Evolutionary conservation across 1,140 invertebrate genomes (phyloP), one percentile per base, ranked within the genome.

Genomic region (Alviniconcha marisindica): DNA sequence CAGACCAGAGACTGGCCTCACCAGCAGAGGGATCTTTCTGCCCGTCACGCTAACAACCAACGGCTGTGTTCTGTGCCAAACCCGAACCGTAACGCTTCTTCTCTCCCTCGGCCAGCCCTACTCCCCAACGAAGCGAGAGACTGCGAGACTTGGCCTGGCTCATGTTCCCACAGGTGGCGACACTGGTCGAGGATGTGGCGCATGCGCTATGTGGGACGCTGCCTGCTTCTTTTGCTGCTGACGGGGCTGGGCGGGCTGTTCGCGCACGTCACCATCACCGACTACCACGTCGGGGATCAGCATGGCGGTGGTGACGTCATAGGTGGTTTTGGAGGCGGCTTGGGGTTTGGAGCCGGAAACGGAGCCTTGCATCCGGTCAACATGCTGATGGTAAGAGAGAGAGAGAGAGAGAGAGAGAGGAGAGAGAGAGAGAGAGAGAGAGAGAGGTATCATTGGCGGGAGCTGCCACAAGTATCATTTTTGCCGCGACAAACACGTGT

Each of bases 161-260:
- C 73, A 76, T 76, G 73, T 51, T 76, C 42, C 36, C 24, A 76
- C 24, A 31, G 40, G 40, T 12, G 33, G 54, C 36, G 54, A 2
- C 15, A 80, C 33, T 40, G 54, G 36, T 69, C 78, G 56, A 80
- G 78, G 60, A 80, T 80, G 78, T 33, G 66, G 56, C 78, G 78
- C 38, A 60, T 80, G 78, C 78, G 78, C 56, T 80, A 44, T 66
- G 78, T 80, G 60, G 78, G 78, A 40, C 78, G 78, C 24, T 80
- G 78, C 40, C 56, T 80, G 78, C 78, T 80, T 18, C 33, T 80
- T 10, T 38, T 80, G n/a, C 56, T 69, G 33, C 40, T 80, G 78
- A 80, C 56, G 5, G 78, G 56, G 1, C 28, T 80, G 15, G 78
- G 78, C 10, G 78, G 78, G n/a, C 78, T 80, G 56, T 31, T 80